A percentile compares a stretch with the other conserved stretches of the same genome.
Conservation (phyloP, 2,797 vertebrate species). For the Craterocephalus amniculus region DNA sequence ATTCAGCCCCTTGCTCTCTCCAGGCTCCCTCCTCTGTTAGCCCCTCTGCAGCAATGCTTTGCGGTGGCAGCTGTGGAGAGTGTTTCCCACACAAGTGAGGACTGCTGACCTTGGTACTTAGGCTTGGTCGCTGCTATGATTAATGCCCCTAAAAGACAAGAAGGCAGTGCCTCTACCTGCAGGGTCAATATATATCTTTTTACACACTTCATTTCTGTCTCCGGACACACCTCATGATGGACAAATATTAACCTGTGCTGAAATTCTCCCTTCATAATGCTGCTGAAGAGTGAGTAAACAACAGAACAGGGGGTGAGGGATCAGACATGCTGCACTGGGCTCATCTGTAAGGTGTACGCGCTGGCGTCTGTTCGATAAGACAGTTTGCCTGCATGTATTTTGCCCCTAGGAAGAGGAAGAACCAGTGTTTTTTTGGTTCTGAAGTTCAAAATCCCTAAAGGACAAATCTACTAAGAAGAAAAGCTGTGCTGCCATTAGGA, state of each 20-base stretch:
- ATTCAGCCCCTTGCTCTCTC: constrained; percentile 53
- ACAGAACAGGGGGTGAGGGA: constrained; percentile 55
- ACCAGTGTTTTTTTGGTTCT: constrained; percentile 59
- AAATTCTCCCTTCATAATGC: constrained; percentile 41
- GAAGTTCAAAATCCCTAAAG: constrained; percentile 76
- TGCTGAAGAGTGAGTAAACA: constrained; percentile 29
- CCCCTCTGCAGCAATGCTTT: constrained; percentile 46
- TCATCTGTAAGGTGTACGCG: constrained; percentile 64
- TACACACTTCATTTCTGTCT: constrained; percentile 69
- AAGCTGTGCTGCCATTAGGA: constrained; percentile 71
- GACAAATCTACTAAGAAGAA: constrained; percentile 74
- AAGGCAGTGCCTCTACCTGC: constrained; percentile 72
- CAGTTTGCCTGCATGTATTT: constrained; percentile 66
- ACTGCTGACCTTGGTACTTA: constrained; percentile 80
- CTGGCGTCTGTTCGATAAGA: constrained; percentile 68
- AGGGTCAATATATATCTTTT: constrained; percentile 74
- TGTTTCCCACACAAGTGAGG: constrained; percentile 73
- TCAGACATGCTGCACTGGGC: constrained; percentile 60
- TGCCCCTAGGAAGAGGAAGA: constrained; percentile 65
- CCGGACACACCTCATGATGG: constrained; percentile 70
- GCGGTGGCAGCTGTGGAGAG: constrained; percentile 62
- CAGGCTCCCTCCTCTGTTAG: constrained; percentile 49
- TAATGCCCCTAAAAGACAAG: constrained; percentile 83
- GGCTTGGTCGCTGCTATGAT: constrained; percentile 74
- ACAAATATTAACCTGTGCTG: constrained; percentile 51